phyloP scores from a whole-genome alignment of 2,888 invertebrate genomes.

The Zaprionus bogoriensis region DNA sequence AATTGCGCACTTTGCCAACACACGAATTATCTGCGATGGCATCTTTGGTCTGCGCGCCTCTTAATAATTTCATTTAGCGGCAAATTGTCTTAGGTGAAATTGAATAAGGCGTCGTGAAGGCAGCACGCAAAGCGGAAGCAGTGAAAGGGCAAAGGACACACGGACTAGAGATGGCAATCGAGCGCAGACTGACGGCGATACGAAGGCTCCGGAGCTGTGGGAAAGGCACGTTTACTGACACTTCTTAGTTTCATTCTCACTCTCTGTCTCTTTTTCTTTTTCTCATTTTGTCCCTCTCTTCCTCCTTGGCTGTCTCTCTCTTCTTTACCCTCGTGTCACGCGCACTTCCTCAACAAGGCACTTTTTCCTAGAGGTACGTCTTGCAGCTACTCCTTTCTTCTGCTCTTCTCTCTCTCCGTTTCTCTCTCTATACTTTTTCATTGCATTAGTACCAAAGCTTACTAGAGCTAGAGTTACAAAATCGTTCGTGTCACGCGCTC shows the following conservation, averaged over 20 bases:
- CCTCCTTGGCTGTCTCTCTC: no score
- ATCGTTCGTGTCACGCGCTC: constrained; percentile 20
- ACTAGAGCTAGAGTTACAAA: no score
- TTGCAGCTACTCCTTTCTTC: no score
- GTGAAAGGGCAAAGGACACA: constrained; percentile 4
- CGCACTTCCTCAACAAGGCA: no score
- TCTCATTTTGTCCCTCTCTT: no score
- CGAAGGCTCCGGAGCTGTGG: not conserved
- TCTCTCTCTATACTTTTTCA: no score
- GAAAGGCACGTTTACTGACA: not conserved
- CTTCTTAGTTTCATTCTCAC: no score
- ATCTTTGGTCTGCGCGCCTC: constrained; percentile 48
- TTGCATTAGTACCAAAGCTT: no score
- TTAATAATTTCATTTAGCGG: constrained; percentile 66
- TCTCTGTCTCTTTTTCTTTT: not conserved
- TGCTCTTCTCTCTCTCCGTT: not conserved
- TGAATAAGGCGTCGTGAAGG: constrained; percentile 48
- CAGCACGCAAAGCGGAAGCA: not conserved
- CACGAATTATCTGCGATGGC: constrained; percentile 64
- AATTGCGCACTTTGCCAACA: constrained; percentile 26
- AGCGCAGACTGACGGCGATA: not conserved
- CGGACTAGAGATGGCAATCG: constrained; percentile 5
- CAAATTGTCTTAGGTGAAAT: constrained; percentile 66
- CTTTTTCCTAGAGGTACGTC: no score
- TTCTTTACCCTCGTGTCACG: no score